Evolutionary conservation across 2,113 vertebrate genomes (phyloP), one percentile per base, ranked within the genome.

Genomic region (Lates calcarifer): DNA sequence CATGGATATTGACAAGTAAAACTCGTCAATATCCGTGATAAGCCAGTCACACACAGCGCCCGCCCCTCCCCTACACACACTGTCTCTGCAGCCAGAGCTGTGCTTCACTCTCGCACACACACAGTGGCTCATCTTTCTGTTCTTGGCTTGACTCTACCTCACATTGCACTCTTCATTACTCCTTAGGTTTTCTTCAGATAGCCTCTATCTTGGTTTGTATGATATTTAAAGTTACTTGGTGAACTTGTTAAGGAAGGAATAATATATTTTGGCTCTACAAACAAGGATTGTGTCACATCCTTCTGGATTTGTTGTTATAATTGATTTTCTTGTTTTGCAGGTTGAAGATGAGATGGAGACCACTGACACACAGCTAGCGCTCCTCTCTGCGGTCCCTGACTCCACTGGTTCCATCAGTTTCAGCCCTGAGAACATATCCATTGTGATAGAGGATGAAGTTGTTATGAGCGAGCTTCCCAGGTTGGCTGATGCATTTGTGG

Each of bases 381-480:
- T 64, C 6, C 62, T 64, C 15, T 17, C 62, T 43, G 37, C 43
- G 18, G 62, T 26, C 12, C 9, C 37, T 64, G 62, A n/a, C 33
- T 20, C 58, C 18, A 61, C 12, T 61, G n/a, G 51, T 55, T 45
- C 43, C 43, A 45, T 45, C 45, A 49, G 39, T 14, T 41, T 51
- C 49, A 51, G 49, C 49, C 49, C 49, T 51, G 49, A 51, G 49
- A 51, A 6, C 8, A 51, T 51, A 3, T 51, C 49, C 9, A 51
- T n/a, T 51, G 49, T 51, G 49, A 51, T 51, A n/a, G 49, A 51
- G 22, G 49, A 51, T 51, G 49, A 51, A 51, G 49, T 51, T 51
- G 20, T 51, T n/a, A n/a, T 51, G 20, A 51, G 49, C 22, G 22
- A 51, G 20, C 49, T 51, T 51, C 22, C 20, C 22, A 51, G 49